Conservation (phyloP, 1,140 invertebrate species). For the Diuraphis noxia region DNA sequence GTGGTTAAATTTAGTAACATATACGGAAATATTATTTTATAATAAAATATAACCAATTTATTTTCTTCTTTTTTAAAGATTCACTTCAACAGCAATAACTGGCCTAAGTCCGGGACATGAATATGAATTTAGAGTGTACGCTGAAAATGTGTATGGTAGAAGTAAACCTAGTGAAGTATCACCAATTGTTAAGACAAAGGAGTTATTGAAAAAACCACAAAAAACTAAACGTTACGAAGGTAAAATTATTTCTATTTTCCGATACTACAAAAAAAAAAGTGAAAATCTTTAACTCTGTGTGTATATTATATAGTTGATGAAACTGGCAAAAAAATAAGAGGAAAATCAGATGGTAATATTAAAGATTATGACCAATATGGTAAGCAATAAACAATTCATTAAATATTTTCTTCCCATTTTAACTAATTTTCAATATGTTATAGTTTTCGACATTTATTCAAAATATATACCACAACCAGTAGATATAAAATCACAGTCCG, state of each 20-base stretch:
- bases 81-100: conserved; percentile 88
- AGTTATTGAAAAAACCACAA: conserved; percentile 75
- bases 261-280: not conserved
- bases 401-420: conserved; percentile 42
- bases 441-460: conserved; percentile 95
- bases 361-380: conserved; percentile 95
- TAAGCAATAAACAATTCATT: conserved; percentile 59
- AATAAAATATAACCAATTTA: not conserved
- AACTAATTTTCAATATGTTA: conserved; percentile 41
- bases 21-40: not conserved
- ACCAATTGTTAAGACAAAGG: conserved; percentile 80
- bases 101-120: conserved; percentile 85
- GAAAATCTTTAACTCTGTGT: too few species aligned
- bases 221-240: conserved; percentile 76
- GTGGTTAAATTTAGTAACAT: conserved; percentile 54
- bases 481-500: conserved; percentile 90
- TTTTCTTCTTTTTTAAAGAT: conserved; percentile 61
- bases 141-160: conserved; percentile 94
- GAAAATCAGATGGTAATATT: conserved; percentile 84
- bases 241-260: conserved; percentile 50
- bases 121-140: conserved; percentile 96
- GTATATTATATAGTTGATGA: conserved; percentile 71
- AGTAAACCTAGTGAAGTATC: conserved; percentile 89
- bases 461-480: conserved; percentile 96
- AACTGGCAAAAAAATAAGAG: conserved; percentile 88